A percentile compares a stretch with the other conserved stretches of the same genome.
phyloP scores from a whole-genome alignment of 1,140 invertebrate species.

The Bombus waltoni region DNA sequence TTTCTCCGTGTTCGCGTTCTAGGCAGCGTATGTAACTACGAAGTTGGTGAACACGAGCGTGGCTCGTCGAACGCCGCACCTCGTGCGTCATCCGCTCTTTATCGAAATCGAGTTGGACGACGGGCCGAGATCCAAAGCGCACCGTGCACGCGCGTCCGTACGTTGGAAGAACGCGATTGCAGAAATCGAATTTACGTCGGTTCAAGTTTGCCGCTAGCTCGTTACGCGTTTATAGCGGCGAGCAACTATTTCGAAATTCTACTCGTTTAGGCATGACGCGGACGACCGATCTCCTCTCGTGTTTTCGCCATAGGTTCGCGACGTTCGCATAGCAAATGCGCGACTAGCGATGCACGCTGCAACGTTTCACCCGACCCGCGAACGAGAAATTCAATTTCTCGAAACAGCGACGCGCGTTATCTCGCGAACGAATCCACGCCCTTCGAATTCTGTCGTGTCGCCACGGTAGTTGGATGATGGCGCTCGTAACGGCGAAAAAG shows the following conservation, averaged over 20 bases:
- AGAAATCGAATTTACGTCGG: neutral
- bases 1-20: constrained; percentile 71
- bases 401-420: no score
- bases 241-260: neutral
- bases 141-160: neutral
- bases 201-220: neutral
- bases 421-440: no score
- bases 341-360: no score
- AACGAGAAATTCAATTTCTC: no score
- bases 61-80: neutral
- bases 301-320: neutral
- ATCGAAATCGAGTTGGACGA: neutral
- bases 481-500: no score
- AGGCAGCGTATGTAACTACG: constrained; percentile 11
- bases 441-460: no score
- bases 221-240: no score
- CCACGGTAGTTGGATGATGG: no score
- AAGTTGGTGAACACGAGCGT: neutral
- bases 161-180: neutral
- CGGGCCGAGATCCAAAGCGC: neutral
- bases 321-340: no score
- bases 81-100: neutral
- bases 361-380: no score
- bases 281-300: neutral
- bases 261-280: neutral